Percentiles rank a stretch among this genome's conserved stretches.
phyloP scores from a whole-genome alignment of 2,113 vertebrate species.

The Cnemophilus loriae region DNA sequence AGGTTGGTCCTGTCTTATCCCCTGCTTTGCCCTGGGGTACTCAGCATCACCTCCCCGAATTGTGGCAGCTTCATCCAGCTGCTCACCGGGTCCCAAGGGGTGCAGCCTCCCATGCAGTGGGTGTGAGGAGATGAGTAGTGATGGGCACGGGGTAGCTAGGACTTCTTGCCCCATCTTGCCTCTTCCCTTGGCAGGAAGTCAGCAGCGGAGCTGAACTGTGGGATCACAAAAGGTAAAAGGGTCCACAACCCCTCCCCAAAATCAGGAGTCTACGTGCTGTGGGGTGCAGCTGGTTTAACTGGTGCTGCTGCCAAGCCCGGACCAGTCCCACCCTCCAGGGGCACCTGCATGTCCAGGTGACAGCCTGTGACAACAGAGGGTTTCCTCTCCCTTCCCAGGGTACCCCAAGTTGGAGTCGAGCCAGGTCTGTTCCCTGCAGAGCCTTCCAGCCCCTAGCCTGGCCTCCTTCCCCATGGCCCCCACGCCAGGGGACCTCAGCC shows the following conservation, averaged over 20 bases:
- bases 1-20: conserved; percentile 68
- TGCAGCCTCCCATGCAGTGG: background rate
- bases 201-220: background rate
- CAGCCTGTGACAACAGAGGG: background rate
- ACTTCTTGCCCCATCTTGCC: background rate
- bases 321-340: background rate
- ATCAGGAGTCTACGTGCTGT: accelerated
- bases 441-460: conserved; percentile 53
- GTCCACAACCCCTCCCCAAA: background rate
- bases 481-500: conserved; percentile 59
- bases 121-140: background rate
- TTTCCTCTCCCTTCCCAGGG: background rate
- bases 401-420: background rate
- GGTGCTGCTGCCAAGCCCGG: background rate
- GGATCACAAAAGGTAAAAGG: conserved; percentile 43
- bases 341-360: background rate
- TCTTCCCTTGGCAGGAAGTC: conserved; percentile 41
- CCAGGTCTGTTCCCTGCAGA: conserved; percentile 27
- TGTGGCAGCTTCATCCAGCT: accelerated
- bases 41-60: background rate
- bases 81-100: accelerated
- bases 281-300: background rate
- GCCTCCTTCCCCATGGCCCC: conserved; percentile 69
- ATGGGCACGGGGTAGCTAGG: background rate
- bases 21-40: accelerated